These are phyloP conservation scores for Trematomus bernacchii DNA, from an alignment of 2,797 vertebrate genomes.

Conservation along the genomic window DNA sequence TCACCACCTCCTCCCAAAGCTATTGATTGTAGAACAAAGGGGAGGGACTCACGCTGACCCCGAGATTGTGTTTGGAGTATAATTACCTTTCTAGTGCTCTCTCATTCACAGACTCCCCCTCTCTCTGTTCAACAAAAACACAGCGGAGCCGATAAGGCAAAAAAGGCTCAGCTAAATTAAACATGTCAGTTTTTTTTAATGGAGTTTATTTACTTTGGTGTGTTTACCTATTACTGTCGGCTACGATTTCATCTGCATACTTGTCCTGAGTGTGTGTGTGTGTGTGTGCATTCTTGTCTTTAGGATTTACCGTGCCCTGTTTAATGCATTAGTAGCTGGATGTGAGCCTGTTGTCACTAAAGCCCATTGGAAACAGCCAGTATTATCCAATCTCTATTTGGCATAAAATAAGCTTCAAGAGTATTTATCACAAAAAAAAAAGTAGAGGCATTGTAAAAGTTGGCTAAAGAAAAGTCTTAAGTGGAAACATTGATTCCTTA, in stretches of 20 bases:
- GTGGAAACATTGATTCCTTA: slow-evolving; percentile 65
- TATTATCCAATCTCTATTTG: slow-evolving; percentile 19
- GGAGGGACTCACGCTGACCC: slow-evolving; percentile 60
- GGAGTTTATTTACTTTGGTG: slow-evolving; percentile 68
- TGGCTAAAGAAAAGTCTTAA: slow-evolving; percentile 61
- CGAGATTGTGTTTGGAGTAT: slow-evolving; percentile 66
- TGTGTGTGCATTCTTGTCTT: not conserved
- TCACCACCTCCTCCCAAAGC: slow-evolving; percentile 37
- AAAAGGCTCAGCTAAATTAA: slow-evolving; percentile 63
- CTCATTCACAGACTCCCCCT: slow-evolving; percentile 23
- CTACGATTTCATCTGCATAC: slow-evolving; percentile 67
- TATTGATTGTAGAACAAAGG: slow-evolving; percentile 73
- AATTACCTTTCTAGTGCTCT: slow-evolving; percentile 69
- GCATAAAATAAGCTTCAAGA: slow-evolving; percentile 14
- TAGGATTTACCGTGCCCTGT: slow-evolving; percentile 43
- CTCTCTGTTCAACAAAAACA: slow-evolving; percentile 45
- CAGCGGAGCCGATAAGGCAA: slow-evolving; percentile 37
- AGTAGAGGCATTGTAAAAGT: slow-evolving; percentile 24
- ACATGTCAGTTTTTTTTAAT: slow-evolving; percentile 72
- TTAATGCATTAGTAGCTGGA: slow-evolving; percentile 39
- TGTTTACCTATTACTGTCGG: slow-evolving; percentile 68
- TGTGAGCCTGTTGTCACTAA: slow-evolving; percentile 32
- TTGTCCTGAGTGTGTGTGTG: slow-evolving; percentile 15
- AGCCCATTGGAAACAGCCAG: slow-evolving; percentile 32
- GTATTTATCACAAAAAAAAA: slow-evolving; percentile 37